Evolutionary conservation across 1,140 invertebrate species (phyloP).

Genomic region (Trachymyrmex cornetzi): DNA sequence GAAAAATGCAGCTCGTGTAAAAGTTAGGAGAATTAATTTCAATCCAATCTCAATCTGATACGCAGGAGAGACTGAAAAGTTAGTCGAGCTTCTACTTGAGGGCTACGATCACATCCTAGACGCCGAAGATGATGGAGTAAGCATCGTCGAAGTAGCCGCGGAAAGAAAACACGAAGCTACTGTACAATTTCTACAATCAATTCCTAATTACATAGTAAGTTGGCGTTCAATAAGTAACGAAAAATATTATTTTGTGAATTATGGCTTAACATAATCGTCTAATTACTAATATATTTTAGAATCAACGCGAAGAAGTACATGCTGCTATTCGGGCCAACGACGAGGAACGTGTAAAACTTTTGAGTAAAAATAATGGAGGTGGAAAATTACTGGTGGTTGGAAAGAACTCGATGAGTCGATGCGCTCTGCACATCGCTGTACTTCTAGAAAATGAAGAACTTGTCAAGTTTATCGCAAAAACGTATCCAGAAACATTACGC

Average conservation of each 20-base stretch:
- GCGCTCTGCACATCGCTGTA: constrained; percentile 93
- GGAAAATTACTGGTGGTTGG: constrained; percentile 90
- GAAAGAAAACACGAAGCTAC: constrained; percentile 90
- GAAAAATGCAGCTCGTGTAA: not conserved
- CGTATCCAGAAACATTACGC: constrained; percentile 91
- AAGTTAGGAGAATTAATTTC: not conserved
- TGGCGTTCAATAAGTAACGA: not conserved
- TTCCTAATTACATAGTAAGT: constrained; percentile 91
- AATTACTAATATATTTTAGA: constrained; percentile 74
- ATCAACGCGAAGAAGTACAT: constrained; percentile 92
- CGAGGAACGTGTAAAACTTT: constrained; percentile 88
- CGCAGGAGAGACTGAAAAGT: constrained; percentile 91
- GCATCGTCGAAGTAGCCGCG: constrained; percentile 90
- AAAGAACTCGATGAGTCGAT: constrained; percentile 91
- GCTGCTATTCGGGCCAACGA: constrained; percentile 91
- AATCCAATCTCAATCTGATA: constrained; percentile 38
- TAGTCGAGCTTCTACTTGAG: constrained; percentile 92
- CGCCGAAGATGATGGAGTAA: constrained; percentile 89
- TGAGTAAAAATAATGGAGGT: constrained; percentile 87
- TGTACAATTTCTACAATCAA: constrained; percentile 89
- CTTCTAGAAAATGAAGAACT: constrained; percentile 93
- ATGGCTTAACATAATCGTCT: not conserved
- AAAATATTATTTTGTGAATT: not conserved
- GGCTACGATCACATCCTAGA: constrained; percentile 96
- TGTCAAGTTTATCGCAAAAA: constrained; percentile 91